phyloP scores from a whole-genome alignment of 2,113 vertebrate genomes.

The Paralichthys olivaceus region DNA sequence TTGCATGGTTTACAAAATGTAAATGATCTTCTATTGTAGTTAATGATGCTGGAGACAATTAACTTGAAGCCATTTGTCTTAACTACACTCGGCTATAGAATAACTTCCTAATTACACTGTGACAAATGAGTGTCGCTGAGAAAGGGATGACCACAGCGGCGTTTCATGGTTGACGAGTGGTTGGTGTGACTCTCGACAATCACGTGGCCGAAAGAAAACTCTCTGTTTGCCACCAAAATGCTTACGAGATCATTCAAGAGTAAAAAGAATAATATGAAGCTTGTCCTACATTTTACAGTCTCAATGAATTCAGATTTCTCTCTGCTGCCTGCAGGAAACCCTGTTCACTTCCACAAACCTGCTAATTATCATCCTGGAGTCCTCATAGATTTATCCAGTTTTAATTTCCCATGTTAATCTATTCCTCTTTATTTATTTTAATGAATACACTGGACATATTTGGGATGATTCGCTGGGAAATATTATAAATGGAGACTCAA shows the following conservation, averaged over 20 bases:
- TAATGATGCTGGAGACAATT: constrained; percentile 9
- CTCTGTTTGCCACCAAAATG: neutral
- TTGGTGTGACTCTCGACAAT: neutral
- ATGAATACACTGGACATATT: too few species aligned
- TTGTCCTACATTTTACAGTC: neutral
- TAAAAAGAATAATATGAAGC: neutral
- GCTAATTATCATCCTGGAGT: neutral
- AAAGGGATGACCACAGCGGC: neutral
- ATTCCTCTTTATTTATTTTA: too few species aligned
- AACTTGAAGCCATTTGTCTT: constrained; percentile 1
- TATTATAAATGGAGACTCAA: too few species aligned
- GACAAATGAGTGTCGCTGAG: neutral
- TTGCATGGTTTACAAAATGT: constrained; percentile 4
- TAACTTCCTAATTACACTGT: constrained; percentile 31
- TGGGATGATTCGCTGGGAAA: too few species aligned
- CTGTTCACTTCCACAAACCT: neutral
- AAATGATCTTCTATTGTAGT: constrained; percentile 39
- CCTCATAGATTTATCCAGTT: too few species aligned
- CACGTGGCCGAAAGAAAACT: neutral
- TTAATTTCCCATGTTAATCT: too few species aligned
- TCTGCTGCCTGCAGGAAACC: neutral
- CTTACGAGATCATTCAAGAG: neutral
- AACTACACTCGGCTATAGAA: constrained; percentile 15
- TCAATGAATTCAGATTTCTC: neutral
- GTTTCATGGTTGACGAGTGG: too few species aligned